phyloP scores from a whole-genome alignment of 1,140 invertebrate genomes.

The Bombus cullumanus region DNA sequence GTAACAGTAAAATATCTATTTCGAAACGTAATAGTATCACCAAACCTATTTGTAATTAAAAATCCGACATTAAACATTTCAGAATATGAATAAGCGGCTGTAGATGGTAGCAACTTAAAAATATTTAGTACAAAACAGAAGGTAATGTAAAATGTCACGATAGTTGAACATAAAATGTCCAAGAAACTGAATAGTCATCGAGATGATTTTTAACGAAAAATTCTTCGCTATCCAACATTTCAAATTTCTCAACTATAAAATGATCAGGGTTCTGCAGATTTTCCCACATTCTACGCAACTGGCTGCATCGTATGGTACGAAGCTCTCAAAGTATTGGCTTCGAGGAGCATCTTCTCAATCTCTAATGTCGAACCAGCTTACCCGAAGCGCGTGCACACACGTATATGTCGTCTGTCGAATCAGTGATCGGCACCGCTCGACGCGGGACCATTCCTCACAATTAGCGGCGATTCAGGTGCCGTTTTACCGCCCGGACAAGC shows the following conservation, averaged over 20 bases:
- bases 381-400: background rate
- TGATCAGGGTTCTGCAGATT: background rate
- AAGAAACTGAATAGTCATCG: background rate
- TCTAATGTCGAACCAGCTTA: constrained; percentile 38
- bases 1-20: no score
- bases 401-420: constrained; percentile 63
- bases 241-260: background rate
- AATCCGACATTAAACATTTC: background rate
- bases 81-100: no score
- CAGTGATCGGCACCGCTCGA: constrained; percentile 58
- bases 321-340: background rate
- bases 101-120: background rate
- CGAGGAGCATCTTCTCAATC: background rate
- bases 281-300: background rate
- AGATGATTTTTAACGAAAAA: background rate
- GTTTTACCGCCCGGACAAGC: constrained; percentile 48
- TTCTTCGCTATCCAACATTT: background rate
- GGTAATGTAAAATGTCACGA: no score
- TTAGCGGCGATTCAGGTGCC: constrained; percentile 68
- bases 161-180: background rate
- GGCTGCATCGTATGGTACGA: no score
- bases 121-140: background rate
- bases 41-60: background rate
- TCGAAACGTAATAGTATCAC: background rate
- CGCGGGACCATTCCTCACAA: constrained; percentile 71